Percentiles rank a stretch among this genome's conserved stretches.
phyloP scores from a whole-genome alignment of 2,797 vertebrate genomes.

The Nannoperca australis region DNA sequence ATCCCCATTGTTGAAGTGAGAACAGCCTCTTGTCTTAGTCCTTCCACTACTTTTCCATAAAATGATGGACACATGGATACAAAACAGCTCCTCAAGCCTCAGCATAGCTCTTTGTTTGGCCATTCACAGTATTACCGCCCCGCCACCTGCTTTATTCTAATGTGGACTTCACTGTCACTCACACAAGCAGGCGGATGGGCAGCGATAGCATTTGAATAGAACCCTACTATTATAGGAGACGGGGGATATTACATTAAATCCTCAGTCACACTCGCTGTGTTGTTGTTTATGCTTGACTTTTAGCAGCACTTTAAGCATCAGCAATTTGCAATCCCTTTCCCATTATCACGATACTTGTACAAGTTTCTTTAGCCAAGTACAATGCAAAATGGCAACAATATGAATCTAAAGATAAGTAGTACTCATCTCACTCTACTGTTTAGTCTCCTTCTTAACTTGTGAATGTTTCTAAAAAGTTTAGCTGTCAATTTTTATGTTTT shows the following conservation, averaged over 20 bases:
- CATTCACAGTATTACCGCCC: constrained; percentile 48
- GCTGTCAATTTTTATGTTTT: constrained; percentile 4
- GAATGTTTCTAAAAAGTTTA: constrained; percentile 4
- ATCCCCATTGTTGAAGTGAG: constrained; percentile 57
- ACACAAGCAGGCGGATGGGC: constrained; percentile 28
- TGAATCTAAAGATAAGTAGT: not conserved
- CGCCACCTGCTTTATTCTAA: constrained; percentile 59
- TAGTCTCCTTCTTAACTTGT: not conserved
- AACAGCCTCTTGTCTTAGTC: constrained; percentile 48
- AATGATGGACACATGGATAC: constrained; percentile 67
- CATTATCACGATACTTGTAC: not conserved
- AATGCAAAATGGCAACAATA: not conserved
- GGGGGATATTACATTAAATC: constrained; percentile 42
- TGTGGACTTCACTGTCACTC: constrained; percentile 67
- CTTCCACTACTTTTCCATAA: constrained; percentile 46
- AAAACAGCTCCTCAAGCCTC: constrained; percentile 44
- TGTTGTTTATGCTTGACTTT: constrained; percentile 32
- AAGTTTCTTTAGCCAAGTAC: not conserved
- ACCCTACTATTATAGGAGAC: constrained; percentile 32
- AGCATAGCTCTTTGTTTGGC: constrained; percentile 63
- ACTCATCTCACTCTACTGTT: not conserved
- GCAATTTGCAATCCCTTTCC: constrained; percentile 29
- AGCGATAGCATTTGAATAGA: constrained; percentile 64
- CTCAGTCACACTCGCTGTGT: constrained; percentile 28
- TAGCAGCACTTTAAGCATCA: constrained; percentile 13